Evolutionary conservation across 2,113 vertebrate genomes (phyloP).

Genomic region (Noturus placidus): DNA sequence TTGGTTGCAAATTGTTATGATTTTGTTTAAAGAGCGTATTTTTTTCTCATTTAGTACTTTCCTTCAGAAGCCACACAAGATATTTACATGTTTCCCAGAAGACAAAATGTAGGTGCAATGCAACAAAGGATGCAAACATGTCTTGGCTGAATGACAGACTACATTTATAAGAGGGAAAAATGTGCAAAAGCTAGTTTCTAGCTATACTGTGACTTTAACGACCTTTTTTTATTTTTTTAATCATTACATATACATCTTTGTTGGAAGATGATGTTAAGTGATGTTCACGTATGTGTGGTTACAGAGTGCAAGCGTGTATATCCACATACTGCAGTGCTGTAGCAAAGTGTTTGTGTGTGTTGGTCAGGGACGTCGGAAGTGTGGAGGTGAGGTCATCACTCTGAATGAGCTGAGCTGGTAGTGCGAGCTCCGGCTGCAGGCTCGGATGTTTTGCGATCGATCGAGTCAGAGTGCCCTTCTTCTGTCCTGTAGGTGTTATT

Average conservation of each 20-base stretch:
- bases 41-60: too few relatives aligned
- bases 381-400: conserved; percentile 45
- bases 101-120: neutral
- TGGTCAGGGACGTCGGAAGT: conserved; percentile 13
- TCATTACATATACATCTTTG: neutral
- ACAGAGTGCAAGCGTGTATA: neutral
- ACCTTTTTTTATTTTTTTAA: neutral
- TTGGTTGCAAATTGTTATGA: too few relatives aligned
- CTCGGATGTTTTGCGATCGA: conserved; percentile 51
- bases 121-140: neutral
- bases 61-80: too few relatives aligned
- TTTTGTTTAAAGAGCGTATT: too few relatives aligned
- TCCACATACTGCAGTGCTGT: neutral
- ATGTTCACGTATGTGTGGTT: neutral
- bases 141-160: neutral
- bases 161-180: neutral
- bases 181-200: neutral
- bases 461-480: conserved; percentile 41
- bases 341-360: conserved; percentile 10
- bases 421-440: conserved; percentile 35
- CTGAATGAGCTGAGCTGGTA: conserved; percentile 41
- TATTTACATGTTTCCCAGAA: too few relatives aligned
- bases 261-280: neutral
- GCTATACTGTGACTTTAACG: neutral
- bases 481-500: conserved; percentile 50